Evolutionary conservation across 92 coral and sea anemone species (phyloP).

Genomic region (Phenganax stokvisi): DNA sequence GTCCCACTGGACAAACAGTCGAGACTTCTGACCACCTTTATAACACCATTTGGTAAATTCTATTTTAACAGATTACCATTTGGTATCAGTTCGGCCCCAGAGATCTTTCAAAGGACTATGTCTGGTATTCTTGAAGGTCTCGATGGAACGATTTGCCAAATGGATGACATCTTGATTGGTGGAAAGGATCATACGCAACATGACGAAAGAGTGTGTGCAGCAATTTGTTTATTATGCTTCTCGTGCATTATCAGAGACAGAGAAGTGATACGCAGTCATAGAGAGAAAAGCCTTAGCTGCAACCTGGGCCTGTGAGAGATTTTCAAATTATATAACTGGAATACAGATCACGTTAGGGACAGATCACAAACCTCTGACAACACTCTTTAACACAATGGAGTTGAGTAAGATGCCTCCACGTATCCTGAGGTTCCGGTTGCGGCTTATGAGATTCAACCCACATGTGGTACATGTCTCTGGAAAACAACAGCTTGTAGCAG

Average conservation of each 20-base stretch:
- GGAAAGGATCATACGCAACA: slow-evolving; percentile 48
- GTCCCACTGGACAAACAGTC: slow-evolving; percentile 46
- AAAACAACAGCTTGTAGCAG: slow-evolving; percentile 50
- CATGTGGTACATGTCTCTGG: slow-evolving; percentile 47
- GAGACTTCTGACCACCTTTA: slow-evolving; percentile 41
- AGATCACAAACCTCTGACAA: slow-evolving; percentile 45
- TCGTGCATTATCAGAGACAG: slow-evolving; percentile 42
- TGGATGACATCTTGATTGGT: slow-evolving; percentile 44
- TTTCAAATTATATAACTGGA: slow-evolving; percentile 35
- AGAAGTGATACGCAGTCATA: slow-evolving; percentile 29
- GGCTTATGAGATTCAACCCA: slow-evolving; percentile 55
- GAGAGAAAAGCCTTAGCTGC: slow-evolving; percentile 50
- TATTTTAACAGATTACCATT: slow-evolving; percentile 57
- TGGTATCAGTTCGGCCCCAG: slow-evolving; percentile 54
- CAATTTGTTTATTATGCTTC: slow-evolving; percentile 42
- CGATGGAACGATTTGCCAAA: slow-evolving; percentile 35
- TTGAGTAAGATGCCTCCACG: slow-evolving; percentile 48
- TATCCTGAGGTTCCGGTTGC: slow-evolving; percentile 44
- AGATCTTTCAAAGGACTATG: slow-evolving; percentile 45
- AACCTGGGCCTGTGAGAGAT: slow-evolving; percentile 45
- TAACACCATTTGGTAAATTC: slow-evolving; percentile 47
- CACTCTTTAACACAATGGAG: slow-evolving; percentile 42
- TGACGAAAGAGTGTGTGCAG: slow-evolving; percentile 43
- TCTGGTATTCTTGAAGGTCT: slow-evolving; percentile 27
- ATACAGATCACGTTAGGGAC: slow-evolving; percentile 36